phyloP scores from a whole-genome alignment of 2,888 invertebrate genomes.

The Heteropelma amictum region DNA sequence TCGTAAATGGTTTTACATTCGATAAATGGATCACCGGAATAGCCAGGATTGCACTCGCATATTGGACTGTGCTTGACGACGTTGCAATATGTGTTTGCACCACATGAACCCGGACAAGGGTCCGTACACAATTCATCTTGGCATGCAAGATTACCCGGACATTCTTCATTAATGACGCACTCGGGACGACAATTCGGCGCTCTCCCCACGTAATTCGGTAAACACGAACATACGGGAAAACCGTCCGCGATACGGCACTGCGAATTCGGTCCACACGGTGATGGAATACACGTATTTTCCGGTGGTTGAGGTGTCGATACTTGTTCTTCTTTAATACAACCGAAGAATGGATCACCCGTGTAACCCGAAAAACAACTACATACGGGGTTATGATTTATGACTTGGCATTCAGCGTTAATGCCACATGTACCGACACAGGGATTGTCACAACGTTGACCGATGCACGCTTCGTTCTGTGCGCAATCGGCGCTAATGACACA shows the following conservation, averaged over 20 bases:
- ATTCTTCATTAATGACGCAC: constrained; percentile 91
- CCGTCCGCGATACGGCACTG: constrained; percentile 88
- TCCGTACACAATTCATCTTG: constrained; percentile 89
- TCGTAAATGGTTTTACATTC: constrained; percentile 81
- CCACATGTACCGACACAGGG: constrained; percentile 93
- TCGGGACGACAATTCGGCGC: constrained; percentile 92
- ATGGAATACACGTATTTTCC: constrained; percentile 88
- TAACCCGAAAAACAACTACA: constrained; percentile 89
- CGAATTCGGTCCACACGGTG: constrained; percentile 91
- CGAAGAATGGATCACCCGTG: constrained; percentile 89
- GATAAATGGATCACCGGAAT: constrained; percentile 91
- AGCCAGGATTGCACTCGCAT: constrained; percentile 89
- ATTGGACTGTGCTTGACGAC: constrained; percentile 91
- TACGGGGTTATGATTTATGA: constrained; percentile 91
- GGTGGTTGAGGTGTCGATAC: constrained; percentile 76
- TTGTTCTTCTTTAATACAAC: constrained; percentile 83
- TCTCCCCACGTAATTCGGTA: constrained; percentile 88
- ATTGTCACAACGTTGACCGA: constrained; percentile 88
- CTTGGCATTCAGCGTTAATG: constrained; percentile 88
- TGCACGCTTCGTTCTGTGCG: constrained; percentile 88
- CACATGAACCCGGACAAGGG: constrained; percentile 92
- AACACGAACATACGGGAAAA: constrained; percentile 89
- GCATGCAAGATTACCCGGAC: constrained; percentile 90
- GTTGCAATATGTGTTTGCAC: constrained; percentile 86
- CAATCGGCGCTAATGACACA: constrained; percentile 92